These are phyloP conservation scores for Scaptomyza parva DNA, from an alignment of 2,888 invertebrate genomes.

Conservation along the genomic window DNA sequence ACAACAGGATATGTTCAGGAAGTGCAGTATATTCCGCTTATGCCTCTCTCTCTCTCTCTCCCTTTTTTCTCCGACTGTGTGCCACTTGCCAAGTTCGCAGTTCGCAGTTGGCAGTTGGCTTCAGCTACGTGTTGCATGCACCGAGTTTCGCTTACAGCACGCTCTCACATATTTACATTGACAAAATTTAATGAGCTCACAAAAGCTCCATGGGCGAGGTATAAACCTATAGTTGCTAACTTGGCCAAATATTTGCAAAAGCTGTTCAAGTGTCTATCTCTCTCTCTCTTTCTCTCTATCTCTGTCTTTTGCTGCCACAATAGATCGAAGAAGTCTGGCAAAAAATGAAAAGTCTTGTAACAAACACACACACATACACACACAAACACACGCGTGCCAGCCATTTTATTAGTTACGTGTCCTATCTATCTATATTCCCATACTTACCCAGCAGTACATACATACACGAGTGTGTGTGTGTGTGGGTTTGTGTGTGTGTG, in stretches of 20 bases:
- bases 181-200: constrained; percentile 79
- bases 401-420: constrained; percentile 78
- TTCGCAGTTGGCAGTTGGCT: constrained; percentile 16
- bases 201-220: constrained; percentile 25
- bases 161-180: constrained; percentile 67
- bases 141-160: constrained; percentile 4
- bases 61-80: constrained; percentile 18
- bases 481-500: neutral
- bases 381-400: constrained; percentile 55
- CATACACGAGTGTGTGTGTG: neutral
- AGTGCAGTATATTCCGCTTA: constrained; percentile 69
- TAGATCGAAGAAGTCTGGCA: constrained; percentile 67
- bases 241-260: constrained; percentile 63
- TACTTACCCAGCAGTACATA: neutral
- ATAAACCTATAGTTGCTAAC: constrained; percentile 19
- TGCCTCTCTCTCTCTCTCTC: constrained; percentile 10
- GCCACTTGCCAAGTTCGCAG: neutral
- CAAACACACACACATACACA: constrained; percentile 4
- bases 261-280: constrained; percentile 1
- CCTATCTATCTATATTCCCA: constrained; percentile 59
- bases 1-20: constrained; percentile 67
- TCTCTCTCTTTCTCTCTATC: neutral
- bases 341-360: constrained; percentile 7
- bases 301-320: neutral
- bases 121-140: constrained; percentile 79